Evolutionary conservation across 2,888 invertebrate genomes (phyloP).

Genomic region (Heteropelma amictum): DNA sequence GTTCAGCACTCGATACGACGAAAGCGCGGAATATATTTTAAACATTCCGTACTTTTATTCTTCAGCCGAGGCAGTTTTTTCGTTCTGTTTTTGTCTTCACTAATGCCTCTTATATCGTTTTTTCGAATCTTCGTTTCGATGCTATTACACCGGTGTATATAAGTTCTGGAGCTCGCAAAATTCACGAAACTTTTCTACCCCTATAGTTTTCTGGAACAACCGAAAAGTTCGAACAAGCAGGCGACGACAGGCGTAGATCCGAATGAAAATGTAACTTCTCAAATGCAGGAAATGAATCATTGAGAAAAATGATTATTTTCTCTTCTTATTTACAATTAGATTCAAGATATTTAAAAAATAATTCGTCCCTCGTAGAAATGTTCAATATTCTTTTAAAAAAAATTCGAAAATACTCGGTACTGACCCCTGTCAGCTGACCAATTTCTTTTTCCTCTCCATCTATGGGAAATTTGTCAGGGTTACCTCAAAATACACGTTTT

Average conservation of each 20-base stretch:
- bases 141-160: neutral
- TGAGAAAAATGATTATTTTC: too few species aligned
- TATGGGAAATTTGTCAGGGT: too few species aligned
- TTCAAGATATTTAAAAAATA: neutral
- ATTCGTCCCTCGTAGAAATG: neutral
- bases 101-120: constrained; percentile 10
- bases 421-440: too few species aligned
- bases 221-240: constrained; percentile 2
- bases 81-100: neutral
- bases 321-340: too few species aligned
- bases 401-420: too few species aligned
- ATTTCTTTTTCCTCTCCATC: too few species aligned
- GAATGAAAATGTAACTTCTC: too few species aligned
- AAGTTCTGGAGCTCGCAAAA: neutral
- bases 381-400: neutral
- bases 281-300: too few species aligned
- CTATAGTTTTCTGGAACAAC: neutral
- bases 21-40: too few species aligned
- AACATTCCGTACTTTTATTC: constrained; percentile 1
- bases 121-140: constrained; percentile 10
- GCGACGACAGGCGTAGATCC: neutral
- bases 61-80: neutral
- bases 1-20: neutral
- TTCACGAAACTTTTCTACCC: neutral
- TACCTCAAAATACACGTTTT: too few species aligned